Percentiles rank a stretch among this genome's conserved stretches.
Conservation (phyloP, 1,140 invertebrate species). For the Sminthurides bifidus region DNA sequence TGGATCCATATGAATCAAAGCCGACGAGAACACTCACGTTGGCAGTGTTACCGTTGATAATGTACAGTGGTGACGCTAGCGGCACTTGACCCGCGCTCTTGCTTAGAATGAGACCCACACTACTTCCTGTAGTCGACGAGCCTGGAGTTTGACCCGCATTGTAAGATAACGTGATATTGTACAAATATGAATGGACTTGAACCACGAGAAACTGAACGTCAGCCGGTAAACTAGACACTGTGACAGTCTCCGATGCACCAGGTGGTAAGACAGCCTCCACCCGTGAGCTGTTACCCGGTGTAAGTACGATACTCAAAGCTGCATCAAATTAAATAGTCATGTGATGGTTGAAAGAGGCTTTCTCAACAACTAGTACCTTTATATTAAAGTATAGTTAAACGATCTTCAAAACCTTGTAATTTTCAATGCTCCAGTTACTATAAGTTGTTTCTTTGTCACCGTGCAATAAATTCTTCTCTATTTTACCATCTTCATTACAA, state of each 20-base stretch:
- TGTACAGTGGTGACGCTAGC: conserved; percentile 32
- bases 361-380: too few species aligned
- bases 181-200: conserved; percentile 51
- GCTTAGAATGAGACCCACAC: conserved; percentile 48
- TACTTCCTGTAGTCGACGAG: conserved; percentile 43
- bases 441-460: too few species aligned
- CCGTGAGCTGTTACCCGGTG: not conserved
- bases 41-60: conserved; percentile 38
- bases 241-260: not conserved
- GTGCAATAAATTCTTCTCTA: too few species aligned
- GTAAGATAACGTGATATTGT: conserved; percentile 50
- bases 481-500: too few species aligned
- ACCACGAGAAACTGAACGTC: conserved; percentile 47
- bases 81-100: conserved; percentile 14
- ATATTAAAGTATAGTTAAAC: too few species aligned
- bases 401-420: too few species aligned
- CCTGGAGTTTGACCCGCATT: conserved; percentile 34
- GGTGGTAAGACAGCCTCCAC: not conserved
- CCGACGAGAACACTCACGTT: conserved; percentile 41
- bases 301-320: too few species aligned
- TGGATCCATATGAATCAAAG: conserved; percentile 46
- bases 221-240: not conserved
- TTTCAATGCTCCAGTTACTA: too few species aligned
- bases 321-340: not conserved
- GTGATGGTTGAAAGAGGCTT: not conserved